These are phyloP conservation scores for Xiphophorus hellerii DNA, from an alignment of 2,113 vertebrate genomes.

Conservation along the genomic window DNA sequence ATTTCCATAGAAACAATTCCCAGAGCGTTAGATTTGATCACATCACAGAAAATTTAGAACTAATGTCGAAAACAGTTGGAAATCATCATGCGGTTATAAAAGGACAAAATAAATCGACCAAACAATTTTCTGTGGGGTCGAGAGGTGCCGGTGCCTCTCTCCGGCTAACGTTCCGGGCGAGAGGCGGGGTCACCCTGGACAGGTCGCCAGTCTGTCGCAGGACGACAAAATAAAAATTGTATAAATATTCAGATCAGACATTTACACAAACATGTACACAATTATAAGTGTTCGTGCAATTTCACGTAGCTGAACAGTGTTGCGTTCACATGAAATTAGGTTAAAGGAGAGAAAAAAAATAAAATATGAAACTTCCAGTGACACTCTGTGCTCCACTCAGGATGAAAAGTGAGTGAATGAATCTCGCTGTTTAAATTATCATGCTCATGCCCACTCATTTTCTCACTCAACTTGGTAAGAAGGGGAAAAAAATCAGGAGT, in stretches of 20 bases:
- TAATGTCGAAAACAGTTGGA: neutral
- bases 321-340: constrained; percentile 6
- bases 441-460: constrained; percentile 79
- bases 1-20: neutral
- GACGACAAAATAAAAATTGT: no score
- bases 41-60: neutral
- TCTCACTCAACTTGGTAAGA: constrained; percentile 76
- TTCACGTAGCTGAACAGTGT: constrained; percentile 5
- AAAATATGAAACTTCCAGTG: constrained; percentile 62
- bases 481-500: constrained; percentile 58
- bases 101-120: neutral
- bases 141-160: no score
- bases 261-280: neutral
- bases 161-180: no score
- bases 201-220: no score
- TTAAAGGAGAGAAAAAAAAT: constrained; percentile 5
- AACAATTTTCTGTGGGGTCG: no score
- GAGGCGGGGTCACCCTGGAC: no score
- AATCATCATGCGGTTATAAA: neutral
- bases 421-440: constrained; percentile 83
- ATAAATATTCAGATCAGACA: neutral
- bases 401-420: constrained; percentile 74
- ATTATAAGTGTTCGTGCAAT: neutral
- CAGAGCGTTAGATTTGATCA: neutral
- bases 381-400: constrained; percentile 62